Base-by-base conservation (phyloP, 1,140 invertebrate genomes). In the Conus ventricosus region DNA sequence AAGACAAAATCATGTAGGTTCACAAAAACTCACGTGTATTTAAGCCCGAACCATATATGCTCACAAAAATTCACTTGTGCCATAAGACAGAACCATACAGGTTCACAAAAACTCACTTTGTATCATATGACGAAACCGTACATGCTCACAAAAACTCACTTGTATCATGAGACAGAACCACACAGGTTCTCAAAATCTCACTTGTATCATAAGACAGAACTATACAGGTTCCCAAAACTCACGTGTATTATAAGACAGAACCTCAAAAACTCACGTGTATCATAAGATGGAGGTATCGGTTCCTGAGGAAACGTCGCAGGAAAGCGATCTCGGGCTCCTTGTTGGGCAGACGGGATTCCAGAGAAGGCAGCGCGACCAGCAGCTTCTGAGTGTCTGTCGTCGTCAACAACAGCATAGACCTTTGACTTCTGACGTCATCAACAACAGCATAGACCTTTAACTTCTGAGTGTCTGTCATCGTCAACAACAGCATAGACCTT, bases 261-360 rank as follows among this genome's bases (percentile, higher is more conserved):
- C 8, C 57, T 11, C 5, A 63, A 0, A 6, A 27, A 84, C 87
- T 89, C 89, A 92, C 92, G 87, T 92, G 91, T 84, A 93, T 89
- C 20, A 91, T 89, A 27, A 90, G 76, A 27, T 91, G 92, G 23
- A 93, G 88, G 83, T 93, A 92, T 82, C 90, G 88, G 71, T 89
- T 90, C 63, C 91, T 88, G 71, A 93, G 88, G 87, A 93, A 93
- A n/a, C 89, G 89, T 53, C 91, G 90, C 23, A 93, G 87, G 82
- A 92, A 93, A 27, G 89, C 89, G 78, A 92, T 92, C 83, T 93
- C 93, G 23, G 91, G 90, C 71, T 92, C 92, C 71, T 91, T 92
- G 80, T 90, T 90, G 23, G 88, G 90, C 4, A 92, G 86, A 55
- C 91, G 87, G 39, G 91, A 88, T 60, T 92, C 91, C 67, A 93